phyloP scores from a whole-genome alignment of 2,888 invertebrate species.

The Mechanitis mazaeus region DNA sequence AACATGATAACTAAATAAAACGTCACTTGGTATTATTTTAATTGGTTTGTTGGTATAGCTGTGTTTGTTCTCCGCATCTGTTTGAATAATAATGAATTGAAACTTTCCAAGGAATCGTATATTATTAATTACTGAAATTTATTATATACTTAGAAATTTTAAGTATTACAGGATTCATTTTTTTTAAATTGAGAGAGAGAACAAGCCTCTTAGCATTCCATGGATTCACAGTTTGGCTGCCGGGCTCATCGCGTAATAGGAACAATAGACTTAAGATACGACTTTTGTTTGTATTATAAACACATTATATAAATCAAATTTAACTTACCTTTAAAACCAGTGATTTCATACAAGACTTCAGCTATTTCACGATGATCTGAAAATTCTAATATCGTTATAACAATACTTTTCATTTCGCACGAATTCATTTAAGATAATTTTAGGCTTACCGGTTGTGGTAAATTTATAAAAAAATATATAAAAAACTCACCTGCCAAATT shows the following conservation, averaged over 20 bases:
- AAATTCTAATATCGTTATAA: not conserved
- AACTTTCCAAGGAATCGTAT: too few relatives aligned
- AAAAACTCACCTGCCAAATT: not conserved
- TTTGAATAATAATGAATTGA: too few relatives aligned
- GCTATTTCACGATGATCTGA: slow-evolving; percentile 13
- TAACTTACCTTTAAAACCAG: slow-evolving; percentile 13
- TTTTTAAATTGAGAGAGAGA: not conserved
- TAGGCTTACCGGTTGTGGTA: too few relatives aligned
- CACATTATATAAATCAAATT: not conserved
- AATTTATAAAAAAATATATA: too few relatives aligned
- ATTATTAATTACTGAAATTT: not conserved
- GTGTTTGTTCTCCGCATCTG: not conserved
- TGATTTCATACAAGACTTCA: slow-evolving; percentile 13
- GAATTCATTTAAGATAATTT: too few relatives aligned
- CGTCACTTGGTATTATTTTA: not conserved
- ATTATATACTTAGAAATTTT: not conserved
- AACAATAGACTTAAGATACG: too few relatives aligned
- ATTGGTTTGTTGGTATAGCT: not conserved
- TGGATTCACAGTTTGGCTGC: too few relatives aligned
- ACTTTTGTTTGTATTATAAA: not conserved
- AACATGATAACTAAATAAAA: not conserved
- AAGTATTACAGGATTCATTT: too few relatives aligned
- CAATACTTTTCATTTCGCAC: too few relatives aligned
- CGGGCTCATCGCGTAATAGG: too few relatives aligned
- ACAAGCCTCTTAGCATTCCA: too few relatives aligned